Evolutionary conservation across 2,797 vertebrate species (phyloP), one percentile per base, ranked within the genome.

Genomic region (Margarornis squamiger): DNA sequence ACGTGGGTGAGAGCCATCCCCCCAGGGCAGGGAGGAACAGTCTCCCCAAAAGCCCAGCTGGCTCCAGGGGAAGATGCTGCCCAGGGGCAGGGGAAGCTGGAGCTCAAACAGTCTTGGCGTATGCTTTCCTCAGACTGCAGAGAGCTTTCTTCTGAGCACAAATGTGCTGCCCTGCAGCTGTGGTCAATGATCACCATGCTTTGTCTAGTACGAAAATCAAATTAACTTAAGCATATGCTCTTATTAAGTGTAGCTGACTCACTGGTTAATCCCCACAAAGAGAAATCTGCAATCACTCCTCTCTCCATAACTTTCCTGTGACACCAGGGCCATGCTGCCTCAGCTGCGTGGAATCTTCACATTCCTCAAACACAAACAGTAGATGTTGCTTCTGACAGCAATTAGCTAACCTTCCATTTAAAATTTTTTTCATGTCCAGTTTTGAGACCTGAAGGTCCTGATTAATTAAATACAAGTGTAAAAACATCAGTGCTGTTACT

Each of bases 191-290:
- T 32, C 52, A 59, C 38, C 26, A 30, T 34, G 41, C 72, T 90
- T 90, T 59, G 76, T 49, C 61, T 55, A 74, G 39, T 78, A 84
- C 29, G 76, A 75, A 96, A 94, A 94, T 88, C 46, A 93, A 90
- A 83, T 92, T 88, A 86, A 71, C 29, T 88, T 86, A 49, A 72
- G 29, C 29, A 65, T 57, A 77, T 45, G 49, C 45, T 86, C 71
- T 61, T 38, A 62, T 52, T 59, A 79, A 83, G 57, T 45, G 48
- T 59, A 79, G 62, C 36, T 65, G 51, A 87, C 72, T 72, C 39
- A 13, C 58, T 73, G 46, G 24, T 85, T 91, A 79, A 75, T 65
- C 24, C 45, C 24, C n/a, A 76, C 22, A 51, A 81, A 55, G 45
- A 74, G 24, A 71, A 80, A 49, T 73, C 62, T 61, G 38, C 3